A percentile compares a stretch with the other conserved stretches of the same genome.
Conservation (phyloP, 2,888 invertebrate species). For the Camponotus fellah region DNA sequence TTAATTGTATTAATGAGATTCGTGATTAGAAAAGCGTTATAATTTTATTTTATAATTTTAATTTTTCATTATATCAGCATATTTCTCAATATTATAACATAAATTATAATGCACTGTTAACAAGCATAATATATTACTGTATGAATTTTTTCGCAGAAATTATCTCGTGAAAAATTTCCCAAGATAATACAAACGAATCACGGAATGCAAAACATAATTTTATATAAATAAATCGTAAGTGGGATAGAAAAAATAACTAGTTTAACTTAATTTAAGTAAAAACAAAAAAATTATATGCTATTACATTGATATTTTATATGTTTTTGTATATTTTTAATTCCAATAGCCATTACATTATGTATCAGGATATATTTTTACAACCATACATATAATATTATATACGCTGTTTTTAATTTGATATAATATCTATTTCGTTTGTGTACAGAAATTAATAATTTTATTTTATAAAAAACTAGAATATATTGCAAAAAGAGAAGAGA, state of each 20-base stretch:
- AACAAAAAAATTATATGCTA: slow-evolving; percentile 65
- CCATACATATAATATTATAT: background rate
- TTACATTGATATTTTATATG: slow-evolving; percentile 63
- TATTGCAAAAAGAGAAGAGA: background rate
- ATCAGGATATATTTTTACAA: background rate
- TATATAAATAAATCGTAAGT: slow-evolving; percentile 50
- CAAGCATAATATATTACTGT: background rate
- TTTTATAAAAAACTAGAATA: background rate
- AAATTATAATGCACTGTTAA: background rate
- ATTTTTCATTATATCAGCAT: background rate
- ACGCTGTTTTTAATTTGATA: background rate
- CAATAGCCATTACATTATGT: background rate
- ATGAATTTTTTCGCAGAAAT: background rate
- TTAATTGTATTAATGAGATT: background rate
- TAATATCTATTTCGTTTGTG: background rate
- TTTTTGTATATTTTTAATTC: background rate
- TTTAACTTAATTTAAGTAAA: background rate
- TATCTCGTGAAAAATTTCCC: background rate
- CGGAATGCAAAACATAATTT: slow-evolving; percentile 4
- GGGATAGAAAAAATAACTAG: slow-evolving; percentile 57
- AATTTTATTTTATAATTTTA: background rate
- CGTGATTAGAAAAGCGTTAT: background rate
- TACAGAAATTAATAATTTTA: background rate
- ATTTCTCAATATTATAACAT: background rate
- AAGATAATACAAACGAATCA: slow-evolving; percentile 8